Evolutionary conservation across 2,797 vertebrate species (phyloP).

Genomic region (Scomberomorus guttatus): DNA sequence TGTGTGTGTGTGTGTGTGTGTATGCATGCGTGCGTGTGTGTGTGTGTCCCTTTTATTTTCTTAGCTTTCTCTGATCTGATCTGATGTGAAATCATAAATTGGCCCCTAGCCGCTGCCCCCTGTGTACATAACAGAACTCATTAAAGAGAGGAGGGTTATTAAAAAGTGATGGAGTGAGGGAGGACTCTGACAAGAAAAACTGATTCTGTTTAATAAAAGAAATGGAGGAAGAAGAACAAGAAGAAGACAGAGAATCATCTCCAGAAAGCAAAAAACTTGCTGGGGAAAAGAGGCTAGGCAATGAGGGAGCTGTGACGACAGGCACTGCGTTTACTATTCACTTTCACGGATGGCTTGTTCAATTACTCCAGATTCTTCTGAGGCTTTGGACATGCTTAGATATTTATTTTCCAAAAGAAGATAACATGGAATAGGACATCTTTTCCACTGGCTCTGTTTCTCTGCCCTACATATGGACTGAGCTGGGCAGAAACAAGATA

Average conservation of each 20-base stretch:
- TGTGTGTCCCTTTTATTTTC: slow-evolving; percentile 60
- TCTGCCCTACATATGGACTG: slow-evolving; percentile 68
- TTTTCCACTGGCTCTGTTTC: slow-evolving; percentile 46
- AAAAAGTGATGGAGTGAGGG: slow-evolving; percentile 84
- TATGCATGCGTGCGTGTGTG: too few relatives aligned
- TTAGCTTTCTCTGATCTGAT: slow-evolving; percentile 80
- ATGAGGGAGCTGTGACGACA: slow-evolving; percentile 59
- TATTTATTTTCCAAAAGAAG: slow-evolving; percentile 70
- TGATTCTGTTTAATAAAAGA: slow-evolving; percentile 80
- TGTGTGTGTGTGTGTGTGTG: slow-evolving; percentile 11
- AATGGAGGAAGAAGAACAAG: slow-evolving; percentile 40
- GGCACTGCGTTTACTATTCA: slow-evolving; percentile 59
- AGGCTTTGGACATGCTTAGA: slow-evolving; percentile 65
- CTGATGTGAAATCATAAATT: slow-evolving; percentile 86
- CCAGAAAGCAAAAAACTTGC: slow-evolving; percentile 48
- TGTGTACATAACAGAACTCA: slow-evolving; percentile 86
- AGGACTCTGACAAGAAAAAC: slow-evolving; percentile 81
- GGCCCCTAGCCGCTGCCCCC: slow-evolving; percentile 81
- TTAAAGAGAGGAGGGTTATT: slow-evolving; percentile 86
- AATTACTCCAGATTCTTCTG: slow-evolving; percentile 59
- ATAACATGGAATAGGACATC: slow-evolving; percentile 71
- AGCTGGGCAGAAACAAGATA: slow-evolving; percentile 46
- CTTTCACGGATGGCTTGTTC: slow-evolving; percentile 64
- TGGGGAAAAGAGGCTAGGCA: slow-evolving; percentile 54
- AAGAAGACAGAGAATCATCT: slow-evolving; percentile 2